Base-by-base conservation (phyloP, 2,797 vertebrate genomes). In the Rhabdomys pumilio region DNA sequence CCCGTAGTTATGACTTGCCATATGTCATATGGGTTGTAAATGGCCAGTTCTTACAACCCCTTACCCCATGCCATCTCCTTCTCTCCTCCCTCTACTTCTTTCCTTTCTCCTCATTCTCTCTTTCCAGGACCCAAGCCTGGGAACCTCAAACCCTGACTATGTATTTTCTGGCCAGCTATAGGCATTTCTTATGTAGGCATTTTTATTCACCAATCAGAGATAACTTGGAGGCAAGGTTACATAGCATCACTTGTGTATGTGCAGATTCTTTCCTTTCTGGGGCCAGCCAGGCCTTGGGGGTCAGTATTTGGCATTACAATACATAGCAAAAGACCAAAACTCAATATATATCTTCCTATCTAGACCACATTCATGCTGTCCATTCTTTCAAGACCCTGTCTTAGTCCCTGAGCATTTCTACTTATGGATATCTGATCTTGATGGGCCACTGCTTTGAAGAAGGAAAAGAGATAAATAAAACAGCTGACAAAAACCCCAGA, bases 381-480 rank as follows among this genome's bases (percentile, higher is more conserved):
- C 29, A 29, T 59, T 69, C 38, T 75, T 2, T 0, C 6, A 47
- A 61, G 14, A 13, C 10, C 29, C 34, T 34, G 1, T 81, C 41
- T 41, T 81, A 63, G 20, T 53, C 31, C 19, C 34, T 24, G 0
- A 34, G 55, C 9, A 80, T 63, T 47, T 83, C 26, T 69, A 67
- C 34, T 31, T 11, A 11, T 22, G 38, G 20, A 6, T 47, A 22
- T 88, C 57, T 76, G 85, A 65, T 17, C 17, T 47, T 90, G 38
- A 69, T 34, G 61, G 83, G 13, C 47, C 47, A 41, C 72, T 17
- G n/a, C 13, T 81, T 90, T 73, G 0, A 34, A 8, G 34, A 55
- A 90, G 91, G 75, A 41, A 87, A 75, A 26, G 13, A 53, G 3
- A 31, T n/a, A 72, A 84, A 20, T 72, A 67, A 67, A 96, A 84